A percentile compares a stretch with the other conserved stretches of the same genome.
phyloP scores from a whole-genome alignment of 2,888 invertebrate species.

The Noctua comes region DNA sequence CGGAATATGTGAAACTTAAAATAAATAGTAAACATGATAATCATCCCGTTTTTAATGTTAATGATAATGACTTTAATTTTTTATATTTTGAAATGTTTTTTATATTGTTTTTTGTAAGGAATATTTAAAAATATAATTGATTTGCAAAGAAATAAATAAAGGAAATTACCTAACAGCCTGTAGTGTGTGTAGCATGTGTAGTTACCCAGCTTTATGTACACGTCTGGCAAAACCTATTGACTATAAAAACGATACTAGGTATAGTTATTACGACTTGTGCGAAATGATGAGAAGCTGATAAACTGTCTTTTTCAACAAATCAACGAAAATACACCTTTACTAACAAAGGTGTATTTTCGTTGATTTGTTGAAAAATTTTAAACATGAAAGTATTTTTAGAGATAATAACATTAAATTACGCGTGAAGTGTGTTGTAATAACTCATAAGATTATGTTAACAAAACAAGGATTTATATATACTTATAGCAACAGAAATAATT shows the following conservation, averaged over 20 bases:
- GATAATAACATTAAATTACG: background rate
- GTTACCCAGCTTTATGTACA: background rate
- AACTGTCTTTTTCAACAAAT: too few species aligned
- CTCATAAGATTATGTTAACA: conserved; percentile 1
- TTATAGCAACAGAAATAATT: background rate
- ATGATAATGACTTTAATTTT: too few species aligned
- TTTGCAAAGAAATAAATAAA: too few species aligned
- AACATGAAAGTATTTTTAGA: conserved; percentile 19
- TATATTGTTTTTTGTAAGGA: too few species aligned
- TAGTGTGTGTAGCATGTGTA: too few species aligned
- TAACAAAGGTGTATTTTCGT: background rate
- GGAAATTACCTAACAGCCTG: too few species aligned
- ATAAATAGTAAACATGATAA: too few species aligned
- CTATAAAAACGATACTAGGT: background rate
- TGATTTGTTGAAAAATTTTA: background rate
- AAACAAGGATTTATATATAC: background rate
- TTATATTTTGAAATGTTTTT: too few species aligned
- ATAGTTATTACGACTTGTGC: background rate
- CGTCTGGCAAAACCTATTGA: background rate
- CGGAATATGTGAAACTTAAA: too few species aligned
- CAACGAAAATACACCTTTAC: too few species aligned
- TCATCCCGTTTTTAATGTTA: too few species aligned
- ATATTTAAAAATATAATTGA: too few species aligned
- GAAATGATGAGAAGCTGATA: conserved; percentile 15
- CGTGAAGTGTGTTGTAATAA: background rate